phyloP scores from a whole-genome alignment of 2,113 vertebrate species.

The Microcebus murinus region DNA sequence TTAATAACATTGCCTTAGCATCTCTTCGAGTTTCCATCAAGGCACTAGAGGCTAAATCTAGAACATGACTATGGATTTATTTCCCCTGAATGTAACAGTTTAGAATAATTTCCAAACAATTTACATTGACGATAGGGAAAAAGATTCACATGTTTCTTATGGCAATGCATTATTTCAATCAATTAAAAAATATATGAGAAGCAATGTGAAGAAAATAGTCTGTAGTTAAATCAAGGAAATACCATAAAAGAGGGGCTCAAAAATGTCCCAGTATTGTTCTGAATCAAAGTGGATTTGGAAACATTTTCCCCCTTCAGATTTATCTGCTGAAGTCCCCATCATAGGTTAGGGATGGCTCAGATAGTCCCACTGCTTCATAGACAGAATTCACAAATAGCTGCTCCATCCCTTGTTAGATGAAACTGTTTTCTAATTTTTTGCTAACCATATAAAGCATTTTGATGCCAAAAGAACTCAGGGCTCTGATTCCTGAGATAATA shows the following conservation, averaged over 20 bases:
- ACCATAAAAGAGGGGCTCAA: background rate
- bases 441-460: conserved; percentile 39
- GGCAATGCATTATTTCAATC: background rate
- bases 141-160: background rate
- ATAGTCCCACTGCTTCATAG: background rate
- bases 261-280: background rate
- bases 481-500: conserved; percentile 35
- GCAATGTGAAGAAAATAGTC: background rate
- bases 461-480: background rate
- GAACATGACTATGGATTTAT: background rate
- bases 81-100: background rate
- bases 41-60: conserved; percentile 13
- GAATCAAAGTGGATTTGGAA: conserved; percentile 38
- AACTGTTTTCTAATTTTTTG: background rate
- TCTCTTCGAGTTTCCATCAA: background rate
- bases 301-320: conserved; percentile 14
- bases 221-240: background rate
- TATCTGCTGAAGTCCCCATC: background rate
- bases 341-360: conserved; percentile 11
- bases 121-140: conserved; percentile 41
- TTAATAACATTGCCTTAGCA: background rate
- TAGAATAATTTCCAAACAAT: conserved; percentile 46
- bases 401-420: background rate
- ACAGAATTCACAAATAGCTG: background rate
- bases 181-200: background rate